Evolutionary conservation across 2,113 vertebrate genomes (phyloP), one percentile per base, ranked within the genome.

Genomic region (Podarcis raffonei): DNA sequence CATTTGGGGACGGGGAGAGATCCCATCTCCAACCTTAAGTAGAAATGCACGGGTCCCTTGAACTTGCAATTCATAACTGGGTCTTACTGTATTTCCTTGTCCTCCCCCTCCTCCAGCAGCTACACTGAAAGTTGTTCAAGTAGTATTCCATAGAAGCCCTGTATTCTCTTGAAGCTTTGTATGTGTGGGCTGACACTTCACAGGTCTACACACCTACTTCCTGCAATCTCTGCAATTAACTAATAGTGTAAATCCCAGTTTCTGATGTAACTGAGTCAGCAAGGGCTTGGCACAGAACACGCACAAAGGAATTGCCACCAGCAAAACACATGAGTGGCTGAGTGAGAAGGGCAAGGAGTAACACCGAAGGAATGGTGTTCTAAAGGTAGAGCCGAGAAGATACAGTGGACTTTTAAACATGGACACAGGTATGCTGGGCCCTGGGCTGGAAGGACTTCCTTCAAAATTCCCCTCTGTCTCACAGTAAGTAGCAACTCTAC

Each of bases 231-330:
- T 90, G 93, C 95, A 97, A 96, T 97, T 96, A 89, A 96, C 92
- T 95, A 94, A 87, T 69, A 53, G 92, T 89, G 83, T 68, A 95
- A 96, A 96, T 91, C 96, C 93, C 53, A 2, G 95, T 91, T 96
- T 92, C 95, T 96, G 93, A 97, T 94, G 93, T 95, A 95, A 92
- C 94, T 97, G 96, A 97, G 95, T 97, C 96, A 97, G 93, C 94
- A 92, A 94, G 95, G 95, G 95, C 92, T 95, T 92, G 95, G 94
- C 97, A 95, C 93, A 93, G 94, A 95, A 96, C 95, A 96, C 95
- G 95, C 88, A 93, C 94, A 91, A 76, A 57, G 39, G 85, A 72
- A 84, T 68, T 78, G 66, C 74, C 71, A 86, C 81, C 68, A 39
- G 42, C 85, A 74, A 94, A 94, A 89, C 91, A 93, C 62, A 90